Base-by-base conservation (phyloP, 2,113 vertebrate genomes). In the Hypomesus transpacificus region DNA sequence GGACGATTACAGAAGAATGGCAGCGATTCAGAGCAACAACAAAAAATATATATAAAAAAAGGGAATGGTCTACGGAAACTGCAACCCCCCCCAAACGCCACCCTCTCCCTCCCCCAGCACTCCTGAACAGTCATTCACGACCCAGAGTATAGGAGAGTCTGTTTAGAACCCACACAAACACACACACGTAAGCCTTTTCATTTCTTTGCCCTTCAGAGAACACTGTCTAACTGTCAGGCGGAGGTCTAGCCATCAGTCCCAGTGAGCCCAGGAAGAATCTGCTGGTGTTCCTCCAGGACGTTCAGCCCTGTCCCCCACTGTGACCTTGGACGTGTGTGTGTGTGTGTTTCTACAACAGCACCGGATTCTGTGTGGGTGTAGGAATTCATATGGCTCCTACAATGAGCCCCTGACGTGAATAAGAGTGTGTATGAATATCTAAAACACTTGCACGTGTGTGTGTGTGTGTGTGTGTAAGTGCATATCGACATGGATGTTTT, bases 1-100 rank as follows among this genome's bases (percentile, higher is more conserved):
- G 74, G 78, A 71, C 85, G 75, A 82, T 82, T 85, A 82, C 68
- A 66, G 72, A 72, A 82, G 76, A 86, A 74, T 7, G 68, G 77
- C 22, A 20, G 63, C 63, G 9, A 65, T 75, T 82, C 71, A 63
- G 31, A n/a, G 46, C 21, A 46, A 50, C 57, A 67, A 21, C n/a
- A n/a, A 24, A 21, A 39, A 46, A 46, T 11, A 9, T 11, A 9
- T 46, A n/a, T 9, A 46, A 46, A 46, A 46, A 46, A 46, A 46
- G 39, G 39, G 39, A 46, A 46, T 46, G 39, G 39, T 46, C 70
- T 28, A 46, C 52, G 63, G 69, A 61, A 59, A n/a, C 6, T 24
- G 52, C 73, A 28, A 68, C 68, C 65, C 24, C 24, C 28, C 22
- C 31, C 57, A 39, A 28, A 69, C 71, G 65, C 63, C 39, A 34